Conservation (phyloP, 1,140 invertebrate species). For the Solenopsis invicta region DNA sequence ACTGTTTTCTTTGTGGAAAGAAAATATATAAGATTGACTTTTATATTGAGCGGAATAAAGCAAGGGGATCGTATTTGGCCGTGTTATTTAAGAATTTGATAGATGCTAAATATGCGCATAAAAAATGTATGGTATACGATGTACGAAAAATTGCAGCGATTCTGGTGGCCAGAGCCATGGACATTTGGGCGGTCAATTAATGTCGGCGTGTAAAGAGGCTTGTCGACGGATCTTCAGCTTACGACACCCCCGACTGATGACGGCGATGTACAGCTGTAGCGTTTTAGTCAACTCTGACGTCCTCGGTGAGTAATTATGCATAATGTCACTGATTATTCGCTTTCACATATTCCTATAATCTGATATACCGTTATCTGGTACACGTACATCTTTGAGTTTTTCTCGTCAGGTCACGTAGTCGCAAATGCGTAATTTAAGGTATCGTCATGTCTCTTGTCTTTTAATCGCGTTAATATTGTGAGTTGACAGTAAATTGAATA, state of each 20-base stretch:
- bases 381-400: neutral
- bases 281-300: slow-evolving; percentile 97
- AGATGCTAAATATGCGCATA: neutral
- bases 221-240: slow-evolving; percentile 96
- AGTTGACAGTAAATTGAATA: neutral
- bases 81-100: slow-evolving; percentile 33
- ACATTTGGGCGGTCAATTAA: slow-evolving; percentile 93
- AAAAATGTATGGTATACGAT: slow-evolving; percentile 20
- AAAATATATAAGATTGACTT: neutral
- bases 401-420: slow-evolving; percentile 17
- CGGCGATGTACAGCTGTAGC: slow-evolving; percentile 98
- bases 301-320: slow-evolving; percentile 92
- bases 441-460: slow-evolving; percentile 3
- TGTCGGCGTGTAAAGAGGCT: slow-evolving; percentile 96
- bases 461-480: neutral
- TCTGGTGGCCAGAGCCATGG: slow-evolving; percentile 79
- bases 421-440: neutral
- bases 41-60: slow-evolving; percentile 7
- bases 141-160: slow-evolving; percentile 79
- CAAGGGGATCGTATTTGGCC: slow-evolving; percentile 1
- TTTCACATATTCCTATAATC: neutral
- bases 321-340: neutral
- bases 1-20: neutral
- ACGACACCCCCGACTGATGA: slow-evolving; percentile 96
- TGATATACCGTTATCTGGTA: neutral